A percentile compares a stretch with the other conserved stretches of the same genome.
Evolutionary conservation across 2,113 vertebrate species (phyloP).

Genomic region (western clawed frog (Xenopus tropicalis)): DNA sequence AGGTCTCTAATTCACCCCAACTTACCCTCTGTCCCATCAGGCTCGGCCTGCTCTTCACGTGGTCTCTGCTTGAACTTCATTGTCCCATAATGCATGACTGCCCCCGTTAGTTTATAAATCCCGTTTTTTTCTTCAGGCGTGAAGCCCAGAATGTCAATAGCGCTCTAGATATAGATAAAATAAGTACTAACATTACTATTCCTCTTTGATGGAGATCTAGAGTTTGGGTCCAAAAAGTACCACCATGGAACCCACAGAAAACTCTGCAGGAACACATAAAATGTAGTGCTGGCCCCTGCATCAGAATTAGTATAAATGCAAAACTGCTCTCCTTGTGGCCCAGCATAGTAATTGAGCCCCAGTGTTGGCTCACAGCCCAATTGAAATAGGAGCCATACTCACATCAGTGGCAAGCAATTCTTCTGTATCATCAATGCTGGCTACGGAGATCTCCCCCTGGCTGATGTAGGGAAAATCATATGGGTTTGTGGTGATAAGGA

Average conservation of each 20-base stretch:
- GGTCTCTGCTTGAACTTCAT: constrained; percentile 75
- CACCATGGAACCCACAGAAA: no score
- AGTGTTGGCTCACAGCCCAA: no score
- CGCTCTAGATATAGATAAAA: constrained; percentile 51
- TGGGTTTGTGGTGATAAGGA: constrained; percentile 66
- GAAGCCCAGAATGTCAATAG: constrained; percentile 69
- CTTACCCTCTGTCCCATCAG: constrained; percentile 64
- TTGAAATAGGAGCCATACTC: constrained; percentile 33
- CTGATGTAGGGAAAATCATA: constrained; percentile 69
- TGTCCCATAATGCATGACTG: constrained; percentile 66
- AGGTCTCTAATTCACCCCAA: neutral
- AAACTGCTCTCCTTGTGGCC: no score
- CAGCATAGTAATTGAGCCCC: no score
- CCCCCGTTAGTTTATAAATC: constrained; percentile 66
- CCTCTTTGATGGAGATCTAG: no score
- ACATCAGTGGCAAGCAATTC: constrained; percentile 70
- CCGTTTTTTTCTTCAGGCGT: constrained; percentile 59
- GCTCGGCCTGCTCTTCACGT: constrained; percentile 70
- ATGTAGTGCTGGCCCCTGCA: no score
- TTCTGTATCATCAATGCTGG: constrained; percentile 66
- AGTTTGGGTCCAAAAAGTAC: no score
- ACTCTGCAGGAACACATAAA: no score
- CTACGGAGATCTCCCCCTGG: constrained; percentile 71
- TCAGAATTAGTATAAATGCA: no score
- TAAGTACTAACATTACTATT: neutral